Base-by-base conservation (phyloP, 2,113 vertebrate genomes). In the Bucco capensis region DNA sequence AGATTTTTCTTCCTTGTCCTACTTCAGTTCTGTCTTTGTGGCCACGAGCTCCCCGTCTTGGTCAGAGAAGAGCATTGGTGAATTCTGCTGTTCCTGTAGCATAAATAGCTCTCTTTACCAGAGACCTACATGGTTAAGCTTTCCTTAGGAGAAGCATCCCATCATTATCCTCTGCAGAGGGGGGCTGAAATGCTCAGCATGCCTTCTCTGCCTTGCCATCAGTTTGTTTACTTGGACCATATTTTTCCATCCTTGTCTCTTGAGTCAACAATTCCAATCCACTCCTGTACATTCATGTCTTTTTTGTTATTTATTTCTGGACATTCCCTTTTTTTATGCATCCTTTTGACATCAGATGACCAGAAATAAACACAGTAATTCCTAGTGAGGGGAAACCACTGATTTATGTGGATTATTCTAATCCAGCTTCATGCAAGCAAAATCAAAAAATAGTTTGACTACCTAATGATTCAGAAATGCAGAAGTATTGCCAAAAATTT, bases 391-490 rank as follows among this genome's bases (percentile, higher is more conserved):
- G 77, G 65, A 76, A 94, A 50, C 66, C 77, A 28, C 88, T 86
- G 80, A 58, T 93, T 90, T 86, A 14, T 76, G 21, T 49, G 83
- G 96, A 84, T 94, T 89, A 69, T 89, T 90, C 51, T 65, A 91
- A 92, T 78, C 80, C 92, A 47, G 8, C 83, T 10, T 92, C 92
- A 47, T 4, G 86, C 86, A 86, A 94, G 88, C 88, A 64, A 92
- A 86, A 92, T 94, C 86, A 95, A 72, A 95, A 94, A 96, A 95
- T 92, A 95, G 92, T 92, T 93, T 71, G 90, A 67, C 94, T 96
- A 95, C 88, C 93, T 95, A 96, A 96, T 92, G 93, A 83, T 95
- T 95, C 96, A 96, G 93, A 94, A 96, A 96, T 96, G 93, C 83
- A 35, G 73, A 84, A 40, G 37, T 17, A 73, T 78, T 95, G 90